phyloP scores from a whole-genome alignment of 2,888 invertebrate genomes.

The Cryptocheilus praepositus region DNA sequence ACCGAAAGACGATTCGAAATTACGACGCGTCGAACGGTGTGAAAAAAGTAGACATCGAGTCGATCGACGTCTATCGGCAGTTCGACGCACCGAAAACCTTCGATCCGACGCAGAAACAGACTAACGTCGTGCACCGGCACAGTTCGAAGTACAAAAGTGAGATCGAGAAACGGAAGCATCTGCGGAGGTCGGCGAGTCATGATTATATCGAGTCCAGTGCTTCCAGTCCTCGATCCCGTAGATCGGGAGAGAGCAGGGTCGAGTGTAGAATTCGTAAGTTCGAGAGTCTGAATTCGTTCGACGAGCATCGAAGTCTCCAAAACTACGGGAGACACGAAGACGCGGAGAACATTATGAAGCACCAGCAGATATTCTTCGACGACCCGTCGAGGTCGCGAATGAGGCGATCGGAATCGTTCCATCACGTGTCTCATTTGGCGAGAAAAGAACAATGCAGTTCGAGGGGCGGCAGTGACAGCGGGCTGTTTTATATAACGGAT shows the following conservation, averaged over 20 bases:
- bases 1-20: conserved; percentile 38
- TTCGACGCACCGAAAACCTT: conserved; percentile 44
- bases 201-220: conserved; percentile 64
- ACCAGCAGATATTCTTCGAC: conserved; percentile 22
- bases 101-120: conserved; percentile 33
- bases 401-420: conserved; percentile 70
- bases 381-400: conserved; percentile 50
- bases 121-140: conserved; percentile 46
- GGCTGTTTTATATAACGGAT: conserved; percentile 70
- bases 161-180: conserved; percentile 63
- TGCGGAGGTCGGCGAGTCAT: conserved; percentile 68
- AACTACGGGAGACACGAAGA: conserved; percentile 47
- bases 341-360: conserved; percentile 39
- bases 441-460: conserved; percentile 55
- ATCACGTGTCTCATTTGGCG: conserved; percentile 60
- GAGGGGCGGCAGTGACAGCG: conserved; percentile 73
- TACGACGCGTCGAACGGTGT: conserved; percentile 31
- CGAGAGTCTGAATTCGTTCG: conserved; percentile 70
- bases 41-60: conserved; percentile 15
- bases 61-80: conserved; percentile 28
- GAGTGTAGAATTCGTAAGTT: conserved; percentile 70
- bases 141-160: conserved; percentile 58
- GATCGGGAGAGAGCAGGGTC: conserved; percentile 57
- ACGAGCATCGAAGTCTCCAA: conserved; percentile 62
- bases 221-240: conserved; percentile 57